A percentile compares a stretch with the other conserved stretches of the same genome.
Conservation (phyloP, 2,888 invertebrate genomes). For the Strigamia maritima region DNA sequence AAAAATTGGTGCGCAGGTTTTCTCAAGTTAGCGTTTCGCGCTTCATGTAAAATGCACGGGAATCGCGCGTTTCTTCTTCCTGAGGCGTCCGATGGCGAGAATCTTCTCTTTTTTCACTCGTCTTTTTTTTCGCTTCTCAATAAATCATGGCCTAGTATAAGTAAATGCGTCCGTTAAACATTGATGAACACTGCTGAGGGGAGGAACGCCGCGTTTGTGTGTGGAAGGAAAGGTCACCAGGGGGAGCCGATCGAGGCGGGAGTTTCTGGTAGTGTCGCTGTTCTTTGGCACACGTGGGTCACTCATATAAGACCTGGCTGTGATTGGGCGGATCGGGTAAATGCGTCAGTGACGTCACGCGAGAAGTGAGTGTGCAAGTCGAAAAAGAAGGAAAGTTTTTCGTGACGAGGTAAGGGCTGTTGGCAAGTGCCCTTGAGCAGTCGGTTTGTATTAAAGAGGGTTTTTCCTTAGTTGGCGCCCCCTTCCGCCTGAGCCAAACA, state of each 20-base stretch:
- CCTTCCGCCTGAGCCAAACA: conserved; percentile 6
- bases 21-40: conserved; percentile 30
- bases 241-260: conserved; percentile 13
- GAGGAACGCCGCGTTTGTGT: conserved; percentile 4
- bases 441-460: conserved; percentile 27
- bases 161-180: conserved; percentile 34
- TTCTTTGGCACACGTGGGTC: conserved; percentile 28
- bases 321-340: conserved; percentile 20
- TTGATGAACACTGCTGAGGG: conserved; percentile 27
- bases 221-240: conserved; percentile 21
- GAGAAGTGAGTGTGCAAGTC: background rate
- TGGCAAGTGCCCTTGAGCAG: conserved; percentile 34
- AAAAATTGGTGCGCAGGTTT: background rate
- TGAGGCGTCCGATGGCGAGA: conserved; percentile 16
- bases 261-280: conserved; percentile 2
- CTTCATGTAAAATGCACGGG: conserved; percentile 32
- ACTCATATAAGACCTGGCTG: background rate
- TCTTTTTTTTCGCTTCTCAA: conserved; percentile 9
- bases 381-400: conserved; percentile 33
- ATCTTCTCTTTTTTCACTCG: conserved; percentile 19
- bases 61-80: conserved; percentile 26
- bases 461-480: conserved; percentile 14
- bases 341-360: conserved; percentile 8
- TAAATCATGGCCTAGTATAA: conserved; percentile 25
- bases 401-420: conserved; percentile 18